Conservation (phyloP, 2,113 vertebrate genomes). For the Sebastes schlegelii region DNA sequence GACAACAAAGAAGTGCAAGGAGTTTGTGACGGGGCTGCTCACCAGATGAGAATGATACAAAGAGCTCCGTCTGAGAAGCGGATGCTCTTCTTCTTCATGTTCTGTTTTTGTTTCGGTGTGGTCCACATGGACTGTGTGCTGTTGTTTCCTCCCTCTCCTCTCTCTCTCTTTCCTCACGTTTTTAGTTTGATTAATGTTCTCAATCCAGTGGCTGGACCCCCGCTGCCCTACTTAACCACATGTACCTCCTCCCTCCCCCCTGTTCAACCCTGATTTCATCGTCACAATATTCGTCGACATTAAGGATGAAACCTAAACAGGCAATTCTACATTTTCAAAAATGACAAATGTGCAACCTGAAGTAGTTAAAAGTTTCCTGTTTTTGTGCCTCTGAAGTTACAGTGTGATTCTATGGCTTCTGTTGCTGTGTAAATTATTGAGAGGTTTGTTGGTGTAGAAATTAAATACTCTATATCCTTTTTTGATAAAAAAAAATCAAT, state of each 20-base stretch:
- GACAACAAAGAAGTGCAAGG: constrained; percentile 58
- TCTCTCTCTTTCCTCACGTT: constrained; percentile 45
- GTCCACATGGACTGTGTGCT: constrained; percentile 63
- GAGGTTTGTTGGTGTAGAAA: constrained; percentile 95
- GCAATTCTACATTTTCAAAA: constrained; percentile 80
- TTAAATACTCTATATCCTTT: constrained; percentile 95
- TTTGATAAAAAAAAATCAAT: constrained; percentile 72
- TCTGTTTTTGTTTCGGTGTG: constrained; percentile 81
- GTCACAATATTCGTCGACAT: constrained; percentile 87
- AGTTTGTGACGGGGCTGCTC: constrained; percentile 82
- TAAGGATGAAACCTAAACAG: constrained; percentile 83
- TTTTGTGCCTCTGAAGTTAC: constrained; percentile 94
- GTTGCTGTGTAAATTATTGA: constrained; percentile 95
- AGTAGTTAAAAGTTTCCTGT: constrained; percentile 88
- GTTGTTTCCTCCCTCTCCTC: constrained; percentile 32
- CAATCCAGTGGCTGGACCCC: constrained; percentile 88
- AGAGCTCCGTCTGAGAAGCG: constrained; percentile 62
- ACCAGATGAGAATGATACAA: constrained; percentile 87
- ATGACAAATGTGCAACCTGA: constrained; percentile 86
- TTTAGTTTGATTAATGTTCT: constrained; percentile 81
- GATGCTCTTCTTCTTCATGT: constrained; percentile 71
- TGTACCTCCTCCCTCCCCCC: constrained; percentile 29
- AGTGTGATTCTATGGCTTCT: constrained; percentile 90
- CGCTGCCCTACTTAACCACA: constrained; percentile 39
- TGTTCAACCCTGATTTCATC: constrained; percentile 45